Conservation (phyloP, 2,797 vertebrate species). For the Cryptoprocta ferox region DNA sequence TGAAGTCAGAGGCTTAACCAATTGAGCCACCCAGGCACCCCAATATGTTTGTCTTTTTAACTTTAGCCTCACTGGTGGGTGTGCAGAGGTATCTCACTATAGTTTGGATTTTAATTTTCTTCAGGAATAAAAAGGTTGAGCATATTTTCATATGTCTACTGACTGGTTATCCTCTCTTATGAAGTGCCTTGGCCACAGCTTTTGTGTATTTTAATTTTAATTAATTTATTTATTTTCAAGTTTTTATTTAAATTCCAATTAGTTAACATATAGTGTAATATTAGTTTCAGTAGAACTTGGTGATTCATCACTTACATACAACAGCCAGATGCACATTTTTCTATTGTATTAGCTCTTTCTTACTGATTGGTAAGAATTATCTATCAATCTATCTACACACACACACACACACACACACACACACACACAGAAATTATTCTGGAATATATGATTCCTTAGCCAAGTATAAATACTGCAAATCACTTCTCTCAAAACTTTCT, state of each 20-base stretch:
- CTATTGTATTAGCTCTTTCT: neutral
- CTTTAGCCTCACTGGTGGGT: neutral
- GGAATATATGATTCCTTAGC: neutral
- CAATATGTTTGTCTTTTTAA: neutral
- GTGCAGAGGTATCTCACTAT: neutral
- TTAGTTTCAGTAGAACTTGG: neutral
- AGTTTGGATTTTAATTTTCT: conserved; percentile 18
- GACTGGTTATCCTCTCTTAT: neutral
- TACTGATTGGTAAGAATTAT: neutral
- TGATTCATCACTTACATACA: neutral
- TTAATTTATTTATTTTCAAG: neutral
- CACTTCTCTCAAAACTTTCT: too few relatives aligned
- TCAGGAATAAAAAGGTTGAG: neutral
- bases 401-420: too few relatives aligned
- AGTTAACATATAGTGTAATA: neutral
- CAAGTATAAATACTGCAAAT: too few relatives aligned
- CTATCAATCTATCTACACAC: too few relatives aligned
- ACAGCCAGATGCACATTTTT: neutral
- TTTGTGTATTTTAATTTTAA: neutral
- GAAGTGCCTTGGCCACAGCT: neutral
- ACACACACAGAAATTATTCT: neutral
- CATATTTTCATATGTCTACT: neutral
- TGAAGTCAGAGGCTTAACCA: too few relatives aligned
- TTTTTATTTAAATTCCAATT: neutral
- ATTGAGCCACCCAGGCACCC: too few relatives aligned